Conservation (phyloP, 1,140 invertebrate species). For the Neelides sp. region DNA sequence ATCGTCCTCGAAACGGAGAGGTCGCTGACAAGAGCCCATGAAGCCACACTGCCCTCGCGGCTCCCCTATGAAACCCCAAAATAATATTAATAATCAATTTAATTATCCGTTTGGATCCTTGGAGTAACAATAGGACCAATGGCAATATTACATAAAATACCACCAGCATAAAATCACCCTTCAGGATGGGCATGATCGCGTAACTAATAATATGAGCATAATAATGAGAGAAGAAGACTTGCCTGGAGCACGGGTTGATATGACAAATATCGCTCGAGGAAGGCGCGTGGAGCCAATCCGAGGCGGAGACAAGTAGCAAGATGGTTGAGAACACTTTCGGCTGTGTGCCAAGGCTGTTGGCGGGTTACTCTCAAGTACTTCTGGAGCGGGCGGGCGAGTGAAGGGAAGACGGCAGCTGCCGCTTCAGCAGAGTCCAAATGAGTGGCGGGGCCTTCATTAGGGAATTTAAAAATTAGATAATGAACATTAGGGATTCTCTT, state of each 20-base stretch:
- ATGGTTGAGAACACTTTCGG: constrained; percentile 77
- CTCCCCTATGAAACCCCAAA: constrained; percentile 16
- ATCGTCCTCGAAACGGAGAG: constrained; percentile 61
- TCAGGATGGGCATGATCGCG: not conserved
- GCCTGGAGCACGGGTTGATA: constrained; percentile 32
- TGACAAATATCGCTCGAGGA: constrained; percentile 32
- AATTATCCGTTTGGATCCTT: not conserved
- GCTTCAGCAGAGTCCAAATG: constrained; percentile 86
- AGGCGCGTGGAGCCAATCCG: constrained; percentile 47
- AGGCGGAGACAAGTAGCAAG: constrained; percentile 79
- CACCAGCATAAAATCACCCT: not conserved
- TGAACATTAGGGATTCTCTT: no score
- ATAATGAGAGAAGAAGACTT: no score
- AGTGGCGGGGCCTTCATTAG: constrained; percentile 41
- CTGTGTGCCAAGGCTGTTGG: constrained; percentile 86
- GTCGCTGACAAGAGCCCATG: constrained; percentile 39
- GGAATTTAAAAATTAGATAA: not conserved
- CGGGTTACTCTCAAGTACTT: constrained; percentile 90
- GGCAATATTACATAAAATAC: no score
- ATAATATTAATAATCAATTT: not conserved
- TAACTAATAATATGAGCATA: not conserved
- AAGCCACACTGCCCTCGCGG: constrained; percentile 23
- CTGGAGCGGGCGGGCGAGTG: constrained; percentile 83
- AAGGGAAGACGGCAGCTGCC: constrained; percentile 92
- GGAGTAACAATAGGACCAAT: not conserved